Conservation (phyloP, 2,797 vertebrate species). For the Hozukius guyotensis region DNA sequence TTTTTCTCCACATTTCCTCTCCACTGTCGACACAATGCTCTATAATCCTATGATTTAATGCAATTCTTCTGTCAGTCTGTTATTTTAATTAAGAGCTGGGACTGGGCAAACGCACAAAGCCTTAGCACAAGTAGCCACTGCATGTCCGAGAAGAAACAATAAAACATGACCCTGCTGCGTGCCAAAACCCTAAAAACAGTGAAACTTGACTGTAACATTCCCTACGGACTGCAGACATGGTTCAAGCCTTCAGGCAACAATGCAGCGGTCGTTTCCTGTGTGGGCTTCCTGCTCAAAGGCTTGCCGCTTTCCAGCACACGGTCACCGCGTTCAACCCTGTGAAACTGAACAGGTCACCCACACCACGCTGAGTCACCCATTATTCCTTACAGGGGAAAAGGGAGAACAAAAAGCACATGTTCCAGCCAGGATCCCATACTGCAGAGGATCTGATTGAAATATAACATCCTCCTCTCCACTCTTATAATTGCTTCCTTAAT, state of each 20-base stretch:
- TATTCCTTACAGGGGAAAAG: slow-evolving; percentile 56
- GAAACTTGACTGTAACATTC: slow-evolving; percentile 57
- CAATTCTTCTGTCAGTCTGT: background rate
- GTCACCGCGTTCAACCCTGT: slow-evolving; percentile 61
- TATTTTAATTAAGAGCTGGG: slow-evolving; percentile 8
- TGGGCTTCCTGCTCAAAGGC: slow-evolving; percentile 76
- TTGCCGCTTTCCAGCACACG: slow-evolving; percentile 62
- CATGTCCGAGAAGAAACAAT: background rate
- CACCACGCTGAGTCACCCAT: slow-evolving; percentile 65
- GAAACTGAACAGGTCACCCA: slow-evolving; percentile 77
- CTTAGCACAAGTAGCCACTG: slow-evolving; percentile 1
- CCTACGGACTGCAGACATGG: slow-evolving; percentile 54
- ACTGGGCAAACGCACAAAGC: background rate
- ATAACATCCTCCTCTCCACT: slow-evolving; percentile 63
- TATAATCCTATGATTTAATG: background rate
- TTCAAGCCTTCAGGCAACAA: slow-evolving; percentile 72
- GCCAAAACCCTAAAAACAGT: slow-evolving; percentile 36
- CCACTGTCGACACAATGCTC: slow-evolving; percentile 9
- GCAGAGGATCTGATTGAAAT: slow-evolving; percentile 57
- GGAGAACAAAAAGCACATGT: slow-evolving; percentile 66
- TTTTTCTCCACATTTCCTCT: background rate
- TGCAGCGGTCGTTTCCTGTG: slow-evolving; percentile 76
- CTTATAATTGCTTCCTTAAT: slow-evolving; percentile 65
- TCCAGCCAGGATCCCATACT: slow-evolving; percentile 57
- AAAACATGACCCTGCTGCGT: slow-evolving; percentile 57